These are phyloP conservation scores for Anthoscopus minutus DNA, from an alignment of 2,113 vertebrate species.

Conservation along the genomic window DNA sequence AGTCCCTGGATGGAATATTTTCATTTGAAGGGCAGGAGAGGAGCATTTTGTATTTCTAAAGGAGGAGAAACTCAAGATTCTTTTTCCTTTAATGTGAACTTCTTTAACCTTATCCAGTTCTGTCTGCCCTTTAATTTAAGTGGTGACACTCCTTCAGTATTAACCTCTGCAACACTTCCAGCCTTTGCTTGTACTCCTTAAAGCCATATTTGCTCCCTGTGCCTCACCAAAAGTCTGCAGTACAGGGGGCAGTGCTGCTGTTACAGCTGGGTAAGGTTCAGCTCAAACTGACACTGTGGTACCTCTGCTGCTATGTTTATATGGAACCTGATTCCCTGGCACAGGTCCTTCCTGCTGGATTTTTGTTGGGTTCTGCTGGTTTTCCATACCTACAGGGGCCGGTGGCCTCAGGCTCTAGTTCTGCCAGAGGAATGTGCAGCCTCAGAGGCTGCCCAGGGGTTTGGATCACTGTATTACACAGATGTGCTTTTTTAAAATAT, in stretches of 20 bases:
- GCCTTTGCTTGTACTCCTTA: slow-evolving; percentile 19
- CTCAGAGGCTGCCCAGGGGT: not conserved
- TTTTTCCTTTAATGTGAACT: not conserved
- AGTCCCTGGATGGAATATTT: not conserved
- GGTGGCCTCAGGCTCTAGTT: not conserved
- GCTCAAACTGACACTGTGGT: not conserved
- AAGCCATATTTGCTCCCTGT: slow-evolving; percentile 59
- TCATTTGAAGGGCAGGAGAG: not conserved
- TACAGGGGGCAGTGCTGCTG: not conserved
- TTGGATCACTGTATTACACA: not conserved
- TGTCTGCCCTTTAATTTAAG: not conserved
- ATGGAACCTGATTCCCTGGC: not conserved
- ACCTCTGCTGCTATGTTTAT: slow-evolving; percentile 51
- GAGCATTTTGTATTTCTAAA: not conserved
- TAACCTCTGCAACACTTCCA: not conserved
- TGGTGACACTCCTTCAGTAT: not conserved
- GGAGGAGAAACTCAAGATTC: not conserved
- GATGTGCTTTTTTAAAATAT: not conserved
- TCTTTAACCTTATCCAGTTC: not conserved
- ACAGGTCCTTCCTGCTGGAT: not conserved
- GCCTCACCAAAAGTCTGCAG: not conserved
- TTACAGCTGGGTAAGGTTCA: not conserved
- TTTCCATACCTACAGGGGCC: not conserved
- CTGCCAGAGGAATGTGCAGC: not conserved
- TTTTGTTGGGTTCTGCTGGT: slow-evolving; percentile 12